Conservation (phyloP, 2,113 vertebrate species). For the Ochotona princeps region DNA sequence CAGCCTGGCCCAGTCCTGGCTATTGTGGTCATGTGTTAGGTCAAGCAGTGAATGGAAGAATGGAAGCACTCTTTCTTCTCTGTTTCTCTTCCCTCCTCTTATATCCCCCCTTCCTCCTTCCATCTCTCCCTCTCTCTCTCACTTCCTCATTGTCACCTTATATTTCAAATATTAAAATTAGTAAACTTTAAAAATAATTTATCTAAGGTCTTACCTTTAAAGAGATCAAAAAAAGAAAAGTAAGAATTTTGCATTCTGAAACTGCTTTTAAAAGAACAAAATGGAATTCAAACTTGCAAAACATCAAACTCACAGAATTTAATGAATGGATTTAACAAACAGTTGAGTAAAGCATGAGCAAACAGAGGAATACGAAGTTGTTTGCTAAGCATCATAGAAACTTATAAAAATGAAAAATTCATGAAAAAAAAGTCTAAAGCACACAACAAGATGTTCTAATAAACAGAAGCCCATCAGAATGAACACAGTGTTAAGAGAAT, state of each 20-base stretch:
- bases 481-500: neutral
- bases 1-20: too few relatives aligned
- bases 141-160: too few relatives aligned
- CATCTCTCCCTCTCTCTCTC: too few relatives aligned
- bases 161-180: neutral
- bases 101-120: too few relatives aligned
- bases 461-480: neutral
- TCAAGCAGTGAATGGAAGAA: too few relatives aligned
- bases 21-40: too few relatives aligned
- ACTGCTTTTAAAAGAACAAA: neutral
- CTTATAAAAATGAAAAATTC: neutral
- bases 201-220: neutral
- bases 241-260: neutral
- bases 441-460: neutral
- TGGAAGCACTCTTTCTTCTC: too few relatives aligned
- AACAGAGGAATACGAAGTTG: neutral
- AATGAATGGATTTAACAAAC: conserved; percentile 25
- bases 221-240: neutral
- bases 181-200: neutral
- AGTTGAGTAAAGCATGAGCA: neutral
- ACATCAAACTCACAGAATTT: conserved; percentile 1
- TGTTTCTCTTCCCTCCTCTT: too few relatives aligned
- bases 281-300: neutral
- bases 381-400: neutral
- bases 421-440: neutral